These are phyloP conservation scores for Agrochola litura DNA, from an alignment of 2,888 invertebrate genomes.

Conservation along the genomic window DNA sequence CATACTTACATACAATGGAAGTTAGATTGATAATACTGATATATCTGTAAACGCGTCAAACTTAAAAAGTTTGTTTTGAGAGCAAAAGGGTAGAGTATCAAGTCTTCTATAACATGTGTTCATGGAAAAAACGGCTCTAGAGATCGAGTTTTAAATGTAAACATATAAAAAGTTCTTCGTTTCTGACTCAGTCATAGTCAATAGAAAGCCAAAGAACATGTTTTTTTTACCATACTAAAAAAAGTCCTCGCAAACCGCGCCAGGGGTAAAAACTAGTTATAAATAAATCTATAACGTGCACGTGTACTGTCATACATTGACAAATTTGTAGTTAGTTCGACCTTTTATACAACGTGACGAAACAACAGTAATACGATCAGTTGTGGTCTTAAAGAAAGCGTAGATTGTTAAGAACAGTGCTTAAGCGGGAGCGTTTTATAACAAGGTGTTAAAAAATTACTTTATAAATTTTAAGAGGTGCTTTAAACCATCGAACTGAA, in stretches of 20 bases:
- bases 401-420: not conserved
- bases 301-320: conserved; percentile 74
- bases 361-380: conserved; percentile 46
- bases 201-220: conserved; percentile 11
- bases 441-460: too few relatives aligned
- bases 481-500: too few relatives aligned
- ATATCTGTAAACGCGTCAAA: not conserved
- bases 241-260: conserved; percentile 16
- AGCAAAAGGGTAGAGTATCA: not conserved
- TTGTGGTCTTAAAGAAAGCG: conserved; percentile 42
- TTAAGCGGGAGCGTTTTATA: not conserved
- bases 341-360: conserved; percentile 75
- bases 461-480: too few relatives aligned
- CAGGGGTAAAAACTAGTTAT: conserved; percentile 51
- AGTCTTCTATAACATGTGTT: not conserved
- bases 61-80: not conserved
- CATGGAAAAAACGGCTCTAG: not conserved
- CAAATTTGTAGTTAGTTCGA: conserved; percentile 69
- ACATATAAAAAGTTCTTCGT: conserved; percentile 10
- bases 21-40: too few relatives aligned
- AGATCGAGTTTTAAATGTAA: conserved; percentile 13
- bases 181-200: conserved; percentile 9
- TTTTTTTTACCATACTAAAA: conserved; percentile 24
- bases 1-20: not conserved
- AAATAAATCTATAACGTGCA: conserved; percentile 62